Conservation (phyloP, 2,113 vertebrate genomes). For the Nothobranchius furzeri region DNA sequence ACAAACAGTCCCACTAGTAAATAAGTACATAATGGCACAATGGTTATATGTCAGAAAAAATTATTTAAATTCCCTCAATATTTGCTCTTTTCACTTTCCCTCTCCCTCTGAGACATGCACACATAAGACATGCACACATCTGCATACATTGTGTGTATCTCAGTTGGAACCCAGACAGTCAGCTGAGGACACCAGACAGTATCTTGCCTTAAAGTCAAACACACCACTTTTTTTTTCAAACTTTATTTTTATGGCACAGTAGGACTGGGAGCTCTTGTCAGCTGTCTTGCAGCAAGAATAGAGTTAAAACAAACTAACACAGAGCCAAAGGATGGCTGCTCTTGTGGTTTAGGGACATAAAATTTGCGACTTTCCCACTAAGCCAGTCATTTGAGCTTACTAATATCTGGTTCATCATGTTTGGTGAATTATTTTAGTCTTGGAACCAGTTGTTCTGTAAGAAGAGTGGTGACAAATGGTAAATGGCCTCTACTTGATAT, state of each 20-base stretch:
- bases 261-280: conserved; percentile 33
- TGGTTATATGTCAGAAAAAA: neutral
- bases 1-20: neutral
- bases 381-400: neutral
- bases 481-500: no score
- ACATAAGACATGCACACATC: neutral
- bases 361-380: conserved; percentile 16
- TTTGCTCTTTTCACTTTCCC: neutral
- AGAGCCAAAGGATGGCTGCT: conserved; percentile 15
- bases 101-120: neutral
- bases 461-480: no score
- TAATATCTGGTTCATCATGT: neutral
- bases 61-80: neutral
- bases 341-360: conserved; percentile 15
- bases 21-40: neutral
- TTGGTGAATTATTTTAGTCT: neutral
- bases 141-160: neutral
- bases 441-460: no score
- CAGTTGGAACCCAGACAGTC: conserved; percentile 41
- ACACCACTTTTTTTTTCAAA: conserved; percentile 24
- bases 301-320: conserved; percentile 16
- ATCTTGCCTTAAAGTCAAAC: conserved; percentile 53
- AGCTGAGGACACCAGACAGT: conserved; percentile 37
- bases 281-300: conserved; percentile 16
- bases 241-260: conserved; percentile 37